A percentile compares a stretch with the other conserved stretches of the same genome.
phyloP scores from a whole-genome alignment of 2,888 invertebrate species.

The Asteroscopus sphinx region DNA sequence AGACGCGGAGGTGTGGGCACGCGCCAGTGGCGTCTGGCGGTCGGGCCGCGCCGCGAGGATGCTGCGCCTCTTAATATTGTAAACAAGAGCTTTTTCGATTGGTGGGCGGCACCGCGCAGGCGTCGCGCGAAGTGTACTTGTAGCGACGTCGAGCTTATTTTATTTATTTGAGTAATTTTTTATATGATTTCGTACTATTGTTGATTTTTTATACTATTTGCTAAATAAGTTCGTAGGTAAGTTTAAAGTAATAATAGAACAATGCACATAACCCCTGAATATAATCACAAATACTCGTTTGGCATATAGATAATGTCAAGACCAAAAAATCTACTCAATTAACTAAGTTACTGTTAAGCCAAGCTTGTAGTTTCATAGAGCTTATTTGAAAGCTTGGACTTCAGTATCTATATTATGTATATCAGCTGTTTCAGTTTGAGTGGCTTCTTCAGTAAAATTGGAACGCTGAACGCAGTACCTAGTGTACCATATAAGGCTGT shows the following conservation, averaged over 20 bases:
- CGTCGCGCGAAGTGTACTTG: slow-evolving; percentile 69
- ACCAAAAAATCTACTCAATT: neutral
- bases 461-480: no score
- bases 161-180: slow-evolving; percentile 5
- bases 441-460: no score
- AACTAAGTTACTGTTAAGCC: neutral
- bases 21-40: slow-evolving; percentile 67
- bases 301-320: neutral
- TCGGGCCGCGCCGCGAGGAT: slow-evolving; percentile 72
- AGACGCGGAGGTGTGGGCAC: slow-evolving; percentile 37
- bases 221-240: no score
- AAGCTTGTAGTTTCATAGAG: neutral
- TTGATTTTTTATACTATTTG: neutral
- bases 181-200: neutral
- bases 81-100: slow-evolving; percentile 87
- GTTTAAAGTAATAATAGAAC: no score
- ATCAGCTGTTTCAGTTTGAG: neutral
- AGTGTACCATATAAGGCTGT: no score
- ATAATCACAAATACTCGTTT: no score
- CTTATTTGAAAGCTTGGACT: neutral
- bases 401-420: no score
- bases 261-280: no score
- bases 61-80: slow-evolving; percentile 83
- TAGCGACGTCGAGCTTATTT: slow-evolving; percentile 57
- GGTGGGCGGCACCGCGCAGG: slow-evolving; percentile 81